Evolutionary conservation across 2,888 invertebrate genomes (phyloP).

Genomic region (Ligdia adustata): DNA sequence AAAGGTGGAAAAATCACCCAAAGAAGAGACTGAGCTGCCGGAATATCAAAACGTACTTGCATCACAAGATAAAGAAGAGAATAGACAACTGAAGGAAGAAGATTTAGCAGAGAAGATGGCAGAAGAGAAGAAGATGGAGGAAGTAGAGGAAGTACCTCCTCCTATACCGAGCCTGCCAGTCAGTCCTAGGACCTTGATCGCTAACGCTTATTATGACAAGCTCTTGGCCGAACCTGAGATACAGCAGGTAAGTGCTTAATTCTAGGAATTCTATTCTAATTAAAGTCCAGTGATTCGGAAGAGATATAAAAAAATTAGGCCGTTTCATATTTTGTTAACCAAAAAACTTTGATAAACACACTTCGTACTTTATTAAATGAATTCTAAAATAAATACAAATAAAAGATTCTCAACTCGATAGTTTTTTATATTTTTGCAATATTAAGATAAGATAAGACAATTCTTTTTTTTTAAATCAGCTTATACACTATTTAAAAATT

Average conservation of each 20-base stretch:
- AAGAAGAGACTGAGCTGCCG: conserved; percentile 52
- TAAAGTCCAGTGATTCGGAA: too few relatives aligned
- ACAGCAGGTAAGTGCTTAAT: conserved; percentile 80
- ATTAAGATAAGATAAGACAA: too few relatives aligned
- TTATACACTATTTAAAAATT: too few relatives aligned
- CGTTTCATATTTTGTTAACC: too few relatives aligned
- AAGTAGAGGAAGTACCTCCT: conserved; percentile 68
- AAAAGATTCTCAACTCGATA: too few relatives aligned
- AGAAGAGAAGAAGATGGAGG: conserved; percentile 38
- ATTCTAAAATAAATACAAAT: too few relatives aligned
- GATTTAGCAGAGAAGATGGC: not conserved
- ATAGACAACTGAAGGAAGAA: conserved; percentile 21
- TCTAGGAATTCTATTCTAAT: too few relatives aligned
- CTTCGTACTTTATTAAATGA: too few relatives aligned
- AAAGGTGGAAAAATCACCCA: conserved; percentile 44
- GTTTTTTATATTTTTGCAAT: too few relatives aligned
- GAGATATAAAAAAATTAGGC: too few relatives aligned
- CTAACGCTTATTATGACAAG: conserved; percentile 92
- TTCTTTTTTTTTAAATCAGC: too few relatives aligned
- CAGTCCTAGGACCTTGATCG: conserved; percentile 75
- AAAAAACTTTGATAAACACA: too few relatives aligned
- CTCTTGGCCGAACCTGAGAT: conserved; percentile 90
- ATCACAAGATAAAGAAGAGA: not conserved
- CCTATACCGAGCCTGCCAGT: conserved; percentile 80
- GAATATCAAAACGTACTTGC: conserved; percentile 71